Evolutionary conservation across 2,113 vertebrate species (phyloP).

Genomic region (Pangasianodon gigas): DNA sequence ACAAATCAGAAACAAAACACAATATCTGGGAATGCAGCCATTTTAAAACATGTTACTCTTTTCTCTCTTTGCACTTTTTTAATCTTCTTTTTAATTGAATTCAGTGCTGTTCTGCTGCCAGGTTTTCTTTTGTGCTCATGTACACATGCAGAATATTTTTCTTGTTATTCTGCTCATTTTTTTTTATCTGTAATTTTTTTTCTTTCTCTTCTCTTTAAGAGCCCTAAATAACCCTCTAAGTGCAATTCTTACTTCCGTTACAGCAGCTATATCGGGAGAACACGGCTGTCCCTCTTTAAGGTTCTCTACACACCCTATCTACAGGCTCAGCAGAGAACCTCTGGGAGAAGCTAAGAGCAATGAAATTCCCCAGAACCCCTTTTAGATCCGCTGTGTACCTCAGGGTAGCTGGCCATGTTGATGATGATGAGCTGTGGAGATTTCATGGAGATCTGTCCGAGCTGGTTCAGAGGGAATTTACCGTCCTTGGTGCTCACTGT

Average conservation of each 20-base stretch:
- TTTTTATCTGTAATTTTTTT: neutral
- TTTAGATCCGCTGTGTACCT: constrained; percentile 70
- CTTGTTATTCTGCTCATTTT: neutral
- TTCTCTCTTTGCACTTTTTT: neutral
- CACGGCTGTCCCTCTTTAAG: neutral
- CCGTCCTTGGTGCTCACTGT: constrained; percentile 85
- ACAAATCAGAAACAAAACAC: neutral
- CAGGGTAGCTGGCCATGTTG: constrained; percentile 91
- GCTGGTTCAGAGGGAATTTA: constrained; percentile 92
- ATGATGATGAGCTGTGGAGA: constrained; percentile 88
- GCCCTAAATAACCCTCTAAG: no score
- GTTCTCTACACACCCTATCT: neutral
- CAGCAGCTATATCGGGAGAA: neutral
- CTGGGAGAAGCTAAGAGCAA: constrained; percentile 58
- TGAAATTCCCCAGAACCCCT: constrained; percentile 53
- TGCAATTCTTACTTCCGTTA: no score
- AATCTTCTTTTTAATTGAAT: neutral
- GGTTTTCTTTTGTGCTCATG: neutral
- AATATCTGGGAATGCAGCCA: neutral
- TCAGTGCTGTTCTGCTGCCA: neutral
- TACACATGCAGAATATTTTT: neutral
- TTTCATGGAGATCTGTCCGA: constrained; percentile 93
- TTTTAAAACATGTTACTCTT: neutral
- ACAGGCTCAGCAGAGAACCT: constrained; percentile 51
- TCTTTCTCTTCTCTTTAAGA: neutral